Evolutionary conservation across 2,888 invertebrate genomes (phyloP).

Genomic region (Apamea anceps): DNA sequence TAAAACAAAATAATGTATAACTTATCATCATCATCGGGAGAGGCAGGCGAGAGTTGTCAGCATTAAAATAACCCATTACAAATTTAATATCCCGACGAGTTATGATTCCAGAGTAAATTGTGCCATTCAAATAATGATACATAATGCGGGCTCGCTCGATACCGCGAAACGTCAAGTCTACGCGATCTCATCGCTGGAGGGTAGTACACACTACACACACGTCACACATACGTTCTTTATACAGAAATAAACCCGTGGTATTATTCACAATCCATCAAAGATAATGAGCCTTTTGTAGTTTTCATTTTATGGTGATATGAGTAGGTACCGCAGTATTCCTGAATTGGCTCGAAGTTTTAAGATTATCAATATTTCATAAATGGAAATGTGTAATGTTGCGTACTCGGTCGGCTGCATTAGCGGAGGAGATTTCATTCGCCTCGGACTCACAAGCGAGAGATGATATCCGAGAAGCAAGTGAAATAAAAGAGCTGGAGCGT

Average conservation of each 20-base stretch:
- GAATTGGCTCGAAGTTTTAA: constrained; percentile 39
- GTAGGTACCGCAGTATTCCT: constrained; percentile 19
- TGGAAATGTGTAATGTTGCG: constrained; percentile 47
- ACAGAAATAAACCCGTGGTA: constrained; percentile 25
- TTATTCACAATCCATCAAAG: constrained; percentile 56
- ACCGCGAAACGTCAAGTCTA: constrained; percentile 71
- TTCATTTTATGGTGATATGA: constrained; percentile 52
- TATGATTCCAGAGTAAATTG: constrained; percentile 86
- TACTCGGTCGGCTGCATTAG: constrained; percentile 38
- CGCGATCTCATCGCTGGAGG: constrained; percentile 65
- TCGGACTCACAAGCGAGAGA: constrained; percentile 73
- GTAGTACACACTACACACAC: constrained; percentile 44
- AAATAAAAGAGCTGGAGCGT: constrained; percentile 88
- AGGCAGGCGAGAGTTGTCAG: constrained; percentile 73
- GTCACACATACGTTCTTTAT: constrained; percentile 12
- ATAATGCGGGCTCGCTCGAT: constrained; percentile 85
- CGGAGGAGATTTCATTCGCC: constrained; percentile 63
- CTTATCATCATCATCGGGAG: constrained; percentile 70
- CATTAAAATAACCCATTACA: constrained; percentile 84
- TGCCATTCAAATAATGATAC: constrained; percentile 88
- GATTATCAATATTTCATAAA: constrained; percentile 55
- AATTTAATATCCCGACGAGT: constrained; percentile 83
- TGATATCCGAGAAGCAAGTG: constrained; percentile 84
- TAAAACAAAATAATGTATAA: constrained; percentile 54
- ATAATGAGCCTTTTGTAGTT: constrained; percentile 42